Evolutionary conservation across 2,113 vertebrate species (phyloP), one percentile per base, ranked within the genome.

Genomic region (Anguilla japonica): DNA sequence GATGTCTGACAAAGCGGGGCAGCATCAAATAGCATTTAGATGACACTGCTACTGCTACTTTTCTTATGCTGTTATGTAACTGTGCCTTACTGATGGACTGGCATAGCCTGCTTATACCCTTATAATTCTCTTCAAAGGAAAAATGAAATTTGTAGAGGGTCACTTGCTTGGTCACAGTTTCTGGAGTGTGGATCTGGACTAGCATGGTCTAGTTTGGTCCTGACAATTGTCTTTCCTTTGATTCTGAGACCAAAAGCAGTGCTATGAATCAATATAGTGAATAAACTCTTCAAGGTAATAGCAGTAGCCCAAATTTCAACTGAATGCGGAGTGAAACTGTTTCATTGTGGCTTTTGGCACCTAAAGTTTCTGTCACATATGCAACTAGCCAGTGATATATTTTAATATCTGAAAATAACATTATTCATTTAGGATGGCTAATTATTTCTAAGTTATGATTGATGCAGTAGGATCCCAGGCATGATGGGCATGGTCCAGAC

Each of bases 1-100:
- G 79, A 87, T 85, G 60, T 88, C 79, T 79, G 87, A 85, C 79
- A 85, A n/a, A 87, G 80, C 29, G 26, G 78, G 29, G 83, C 60
- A n/a, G 84, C 43, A 34, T 43, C 26, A 20, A 81, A 86, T 82
- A 29, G 29, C 39, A 13, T 85, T 80, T 46, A 0, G 41, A 46
- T 79, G 40, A 84, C 15, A 41, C 39, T 26, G 46, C n/a, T 26
- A 40, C 41, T 53, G 50, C 50, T 53, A 11, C 50, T 87, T 29
- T 79, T 79, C 46, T 57, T 26, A 40, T 26, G 7, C 5, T 1
- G 71, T 87, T 84, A 80, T 43, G 53, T 84, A 84, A 84, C 11
- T 41, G 82, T 60, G 20, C 41, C 14, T 41, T 81, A 50, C 14
- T 26, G 26, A 43, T 57, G 57, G 41, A 26, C 43, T 46, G 34